Evolutionary conservation across 2,888 invertebrate genomes (phyloP).

Genomic region (Orchesella flavescens): DNA sequence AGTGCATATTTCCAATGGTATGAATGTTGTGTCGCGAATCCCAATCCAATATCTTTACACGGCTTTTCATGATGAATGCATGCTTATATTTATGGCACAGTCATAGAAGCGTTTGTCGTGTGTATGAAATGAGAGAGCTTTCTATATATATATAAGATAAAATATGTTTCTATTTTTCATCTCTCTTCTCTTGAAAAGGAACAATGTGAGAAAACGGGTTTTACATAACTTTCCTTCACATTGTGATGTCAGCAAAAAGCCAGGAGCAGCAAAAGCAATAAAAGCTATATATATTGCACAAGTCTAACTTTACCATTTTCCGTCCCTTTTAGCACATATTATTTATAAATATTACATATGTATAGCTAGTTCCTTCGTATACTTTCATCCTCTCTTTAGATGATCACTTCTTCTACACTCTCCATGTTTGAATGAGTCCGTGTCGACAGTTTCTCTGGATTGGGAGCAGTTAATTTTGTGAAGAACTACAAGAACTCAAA

Average conservation of each 20-base stretch:
- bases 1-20: not conserved
- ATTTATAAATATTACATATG: not conserved
- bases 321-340: not conserved
- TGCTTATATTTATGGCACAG: too few species aligned
- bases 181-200: not conserved
- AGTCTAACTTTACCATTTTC: not conserved
- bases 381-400: not conserved
- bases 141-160: not conserved
- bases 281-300: not conserved
- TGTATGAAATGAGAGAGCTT: too few species aligned
- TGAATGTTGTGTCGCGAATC: too few species aligned
- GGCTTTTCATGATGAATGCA: too few species aligned
- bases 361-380: not conserved
- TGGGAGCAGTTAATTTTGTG: slow-evolving; percentile 18
- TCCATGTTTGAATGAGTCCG: not conserved
- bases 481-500: not conserved
- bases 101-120: not conserved
- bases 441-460: not conserved
- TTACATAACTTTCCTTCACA: slow-evolving; percentile 1
- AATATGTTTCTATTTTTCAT: not conserved
- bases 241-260: slow-evolving; percentile 8
- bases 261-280: slow-evolving; percentile 28
- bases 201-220: slow-evolving; percentile 3
- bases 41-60: too few species aligned
- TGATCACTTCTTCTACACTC: not conserved